phyloP scores from a whole-genome alignment of 2,797 vertebrate genomes.

The Acomys russatus region DNA sequence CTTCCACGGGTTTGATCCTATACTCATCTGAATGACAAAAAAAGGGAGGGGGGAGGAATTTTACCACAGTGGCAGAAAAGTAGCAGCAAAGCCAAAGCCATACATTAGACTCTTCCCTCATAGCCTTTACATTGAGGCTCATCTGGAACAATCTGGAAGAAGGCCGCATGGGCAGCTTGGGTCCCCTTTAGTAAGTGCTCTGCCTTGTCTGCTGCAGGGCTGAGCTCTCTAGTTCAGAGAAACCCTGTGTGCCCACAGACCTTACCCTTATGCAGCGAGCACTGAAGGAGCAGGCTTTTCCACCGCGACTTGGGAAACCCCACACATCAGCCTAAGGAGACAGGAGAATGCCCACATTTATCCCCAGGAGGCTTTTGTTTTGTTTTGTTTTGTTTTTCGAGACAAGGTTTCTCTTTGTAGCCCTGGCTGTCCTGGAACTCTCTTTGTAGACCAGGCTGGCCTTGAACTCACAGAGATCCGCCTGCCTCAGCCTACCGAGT shows the following conservation, averaged over 20 bases:
- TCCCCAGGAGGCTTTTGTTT: background rate
- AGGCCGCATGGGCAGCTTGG: too few relatives aligned
- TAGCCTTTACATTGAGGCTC: background rate
- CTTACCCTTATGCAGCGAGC: background rate
- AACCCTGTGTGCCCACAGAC: background rate
- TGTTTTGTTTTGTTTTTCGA: too few relatives aligned
- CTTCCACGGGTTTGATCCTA: constrained; percentile 99
- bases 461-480: too few relatives aligned
- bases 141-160: constrained; percentile 18
- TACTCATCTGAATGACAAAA: constrained; percentile 95
- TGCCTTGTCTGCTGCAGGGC: background rate
- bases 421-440: too few relatives aligned
- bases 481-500: too few relatives aligned
- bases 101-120: background rate
- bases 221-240: background rate
- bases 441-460: too few relatives aligned
- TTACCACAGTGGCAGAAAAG: constrained; percentile 21
- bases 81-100: background rate
- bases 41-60: constrained; percentile 48
- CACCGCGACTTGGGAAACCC: background rate
- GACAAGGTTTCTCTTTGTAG: too few relatives aligned
- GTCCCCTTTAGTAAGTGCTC: background rate
- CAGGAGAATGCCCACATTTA: background rate
- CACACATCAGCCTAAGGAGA: background rate
- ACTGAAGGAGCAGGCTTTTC: background rate